A percentile compares a stretch with the other conserved stretches of the same genome.
Conservation (phyloP, 2,888 invertebrate genomes). For the Aphidius colemani region DNA sequence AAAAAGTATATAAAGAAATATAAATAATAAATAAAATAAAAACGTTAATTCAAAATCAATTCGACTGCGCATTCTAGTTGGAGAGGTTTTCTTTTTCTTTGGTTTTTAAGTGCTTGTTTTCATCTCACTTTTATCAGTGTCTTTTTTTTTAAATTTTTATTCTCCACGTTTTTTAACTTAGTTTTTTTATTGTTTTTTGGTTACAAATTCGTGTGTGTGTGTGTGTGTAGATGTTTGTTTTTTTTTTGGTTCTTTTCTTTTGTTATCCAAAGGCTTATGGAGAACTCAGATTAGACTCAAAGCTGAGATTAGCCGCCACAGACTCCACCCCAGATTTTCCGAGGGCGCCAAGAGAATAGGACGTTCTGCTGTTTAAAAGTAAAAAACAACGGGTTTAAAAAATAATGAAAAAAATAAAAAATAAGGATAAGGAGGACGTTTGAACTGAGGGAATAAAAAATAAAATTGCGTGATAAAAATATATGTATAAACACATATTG, state of each 20-base stretch:
- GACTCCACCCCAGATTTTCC: conserved; percentile 28
- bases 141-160: not conserved
- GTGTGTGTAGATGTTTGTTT: not conserved
- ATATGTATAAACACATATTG: not conserved
- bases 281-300: conserved; percentile 31
- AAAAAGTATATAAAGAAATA: too few relatives aligned
- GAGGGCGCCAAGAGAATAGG: conserved; percentile 32
- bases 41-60: conserved; percentile 24
- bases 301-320: conserved; percentile 31
- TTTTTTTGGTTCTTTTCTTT: conserved; percentile 9
- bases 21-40: not conserved
- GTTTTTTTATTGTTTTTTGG: conserved; percentile 6
- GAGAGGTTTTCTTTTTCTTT: not conserved
- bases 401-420: conserved; percentile 6
- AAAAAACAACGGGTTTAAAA: conserved; percentile 14
- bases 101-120: not conserved
- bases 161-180: conserved; percentile 3
- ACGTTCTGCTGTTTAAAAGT: conserved; percentile 27
- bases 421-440: not conserved
- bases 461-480: not conserved
- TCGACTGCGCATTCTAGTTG: not conserved
- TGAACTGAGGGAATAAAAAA: not conserved
- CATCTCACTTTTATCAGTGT: conserved; percentile 12
- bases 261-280: conserved; percentile 29
- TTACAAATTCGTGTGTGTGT: not conserved